These are phyloP conservation scores for Diadophis punctatus DNA, from an alignment of 2,113 vertebrate genomes.

Conservation along the genomic window DNA sequence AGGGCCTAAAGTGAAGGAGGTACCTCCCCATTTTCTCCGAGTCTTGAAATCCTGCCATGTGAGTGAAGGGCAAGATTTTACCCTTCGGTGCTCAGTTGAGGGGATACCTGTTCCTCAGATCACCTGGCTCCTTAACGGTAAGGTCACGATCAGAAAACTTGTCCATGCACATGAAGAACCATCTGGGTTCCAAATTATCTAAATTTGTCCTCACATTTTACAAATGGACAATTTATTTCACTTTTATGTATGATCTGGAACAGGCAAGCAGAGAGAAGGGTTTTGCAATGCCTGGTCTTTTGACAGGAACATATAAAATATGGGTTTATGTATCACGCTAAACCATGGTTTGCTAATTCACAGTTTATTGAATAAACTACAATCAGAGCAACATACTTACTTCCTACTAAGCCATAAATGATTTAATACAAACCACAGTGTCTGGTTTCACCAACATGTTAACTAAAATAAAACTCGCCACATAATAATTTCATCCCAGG, in stretches of 20 bases:
- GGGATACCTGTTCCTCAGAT: constrained; percentile 71
- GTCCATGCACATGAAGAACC: neutral
- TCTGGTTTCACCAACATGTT: neutral
- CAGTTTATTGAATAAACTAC: neutral
- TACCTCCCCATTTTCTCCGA: constrained; percentile 72
- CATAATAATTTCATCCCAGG: neutral
- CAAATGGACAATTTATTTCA: neutral
- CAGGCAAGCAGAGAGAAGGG: neutral
- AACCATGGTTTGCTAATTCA: neutral
- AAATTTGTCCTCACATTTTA: neutral
- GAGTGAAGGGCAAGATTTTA: constrained; percentile 78
- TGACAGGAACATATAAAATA: neutral
- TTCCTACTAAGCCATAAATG: neutral
- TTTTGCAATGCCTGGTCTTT: neutral
- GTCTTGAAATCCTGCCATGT: constrained; percentile 70
- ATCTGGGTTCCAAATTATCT: accelerated
- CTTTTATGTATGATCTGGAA: neutral
- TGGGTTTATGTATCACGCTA: neutral
- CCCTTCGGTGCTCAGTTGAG: constrained; percentile 73
- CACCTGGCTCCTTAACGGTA: constrained; percentile 85
- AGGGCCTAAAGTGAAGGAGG: constrained; percentile 57
- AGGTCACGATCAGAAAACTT: constrained; percentile 38
- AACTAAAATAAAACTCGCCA: neutral
- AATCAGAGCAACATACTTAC: neutral
- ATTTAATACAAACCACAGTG: neutral